Percentiles rank a stretch among this genome's conserved stretches.
Evolutionary conservation across 2,888 invertebrate species (phyloP).

Genomic region (Synanthedon formicaeformis): DNA sequence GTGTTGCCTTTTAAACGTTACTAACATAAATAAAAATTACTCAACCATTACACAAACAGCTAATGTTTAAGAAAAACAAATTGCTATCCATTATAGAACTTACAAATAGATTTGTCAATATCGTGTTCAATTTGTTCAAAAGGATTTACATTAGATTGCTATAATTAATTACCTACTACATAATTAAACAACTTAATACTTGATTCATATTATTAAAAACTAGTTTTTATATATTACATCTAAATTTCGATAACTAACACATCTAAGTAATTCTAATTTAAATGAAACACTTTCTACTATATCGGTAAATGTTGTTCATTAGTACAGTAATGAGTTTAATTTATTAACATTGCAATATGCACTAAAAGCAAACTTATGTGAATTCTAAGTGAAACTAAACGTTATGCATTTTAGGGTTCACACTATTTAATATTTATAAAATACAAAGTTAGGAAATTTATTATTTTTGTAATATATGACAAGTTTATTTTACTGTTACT

Average conservation of each 20-base stretch:
- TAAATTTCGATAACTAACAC: too few relatives aligned
- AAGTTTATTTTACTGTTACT: too few relatives aligned
- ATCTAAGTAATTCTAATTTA: conserved; percentile 3
- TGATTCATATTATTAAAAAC: too few relatives aligned
- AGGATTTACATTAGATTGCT: neutral
- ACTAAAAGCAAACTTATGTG: conserved; percentile 8
- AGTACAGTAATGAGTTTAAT: conserved; percentile 21
- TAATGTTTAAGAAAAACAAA: too few relatives aligned
- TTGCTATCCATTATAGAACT: neutral
- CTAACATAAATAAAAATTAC: too few relatives aligned
- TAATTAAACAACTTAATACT: neutral
- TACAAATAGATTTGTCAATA: neutral
- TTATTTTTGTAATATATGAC: too few relatives aligned
- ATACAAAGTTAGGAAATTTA: too few relatives aligned
- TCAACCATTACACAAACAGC: too few relatives aligned
- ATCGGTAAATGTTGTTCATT: conserved; percentile 16
- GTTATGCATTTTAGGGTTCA: neutral
- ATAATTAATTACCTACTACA: neutral
- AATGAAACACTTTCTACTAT: conserved; percentile 28
- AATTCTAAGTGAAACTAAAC: neutral
- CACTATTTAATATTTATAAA: neutral
- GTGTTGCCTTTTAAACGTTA: too few relatives aligned
- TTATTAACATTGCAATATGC: conserved; percentile 23
- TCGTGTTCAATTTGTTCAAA: neutral
- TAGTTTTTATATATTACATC: too few relatives aligned